Evolutionary conservation across 2,888 invertebrate species (phyloP), one percentile per base, ranked within the genome.

Genomic region (Diadromus collaris): DNA sequence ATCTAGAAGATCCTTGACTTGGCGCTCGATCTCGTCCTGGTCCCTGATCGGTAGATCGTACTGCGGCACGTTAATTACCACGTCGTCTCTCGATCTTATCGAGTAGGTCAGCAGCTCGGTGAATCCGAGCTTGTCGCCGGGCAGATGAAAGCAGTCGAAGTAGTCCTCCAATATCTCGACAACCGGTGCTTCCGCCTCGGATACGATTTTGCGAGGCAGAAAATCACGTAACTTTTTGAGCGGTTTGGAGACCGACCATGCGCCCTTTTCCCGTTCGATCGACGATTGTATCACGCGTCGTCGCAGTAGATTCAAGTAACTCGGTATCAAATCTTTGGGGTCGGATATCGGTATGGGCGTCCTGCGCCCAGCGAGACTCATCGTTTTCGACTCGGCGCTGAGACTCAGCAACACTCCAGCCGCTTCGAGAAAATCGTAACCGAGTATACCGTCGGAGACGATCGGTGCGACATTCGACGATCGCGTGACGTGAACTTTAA

Each of bases 91-190:
- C 9, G 48, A 24, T n/a, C 48, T 65, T 16, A 79, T 70, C 6
- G 69, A 54, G 44, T 79, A 79, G 16, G 34, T 44, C 34, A 67
- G 16, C 0, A 56, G 19, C 7, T 54, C 51, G 6, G 73, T 56
- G 2, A 65, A 19, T 0, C n/a, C 19, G 7, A 70, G 27, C 2
- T 61, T 61, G 1, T 79, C 79, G 24, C 73, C 70, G 2, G 73
- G 76, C 1, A 76, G 13, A 38, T 76, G 51, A n/a, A 79, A 70
- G 4, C 79, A 70, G 41, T 79, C 79, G 21, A 54, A n/a, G 44
- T 67, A 76, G 16, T 79, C 76, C 9, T 73, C 56, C 16, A 79
- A 61, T 19, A 72, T 29, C 5, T 61, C 56, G 19, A 76, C 19
- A 6, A 73, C 41, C 24, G 51, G 10, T 3, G 21, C 1, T 10